Evolutionary conservation across 2,113 vertebrate species (phyloP), one percentile per base, ranked within the genome.

Genomic region (Taxidea taxus): DNA sequence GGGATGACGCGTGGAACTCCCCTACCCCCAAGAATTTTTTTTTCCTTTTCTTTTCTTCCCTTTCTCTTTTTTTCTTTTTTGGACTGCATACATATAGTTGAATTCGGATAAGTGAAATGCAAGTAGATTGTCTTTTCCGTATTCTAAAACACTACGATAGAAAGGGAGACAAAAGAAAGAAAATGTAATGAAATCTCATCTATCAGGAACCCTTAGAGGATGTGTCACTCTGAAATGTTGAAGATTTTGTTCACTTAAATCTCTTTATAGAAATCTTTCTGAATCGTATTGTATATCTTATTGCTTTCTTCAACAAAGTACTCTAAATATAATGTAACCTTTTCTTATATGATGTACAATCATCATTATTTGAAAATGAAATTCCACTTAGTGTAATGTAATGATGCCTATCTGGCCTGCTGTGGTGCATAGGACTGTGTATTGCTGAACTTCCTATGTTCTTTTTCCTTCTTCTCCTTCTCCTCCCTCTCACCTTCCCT

Each of bases 171-270:
- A 62, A 94, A 92, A 87, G 42, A 85, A 82, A 95, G 78, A 94
- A 94, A 90, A 90, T 56, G 66, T 39, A 95, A 90, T 84, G 39
- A 81, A 93, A 80, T 84, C 70, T 94, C 58, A 92, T 64, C 88
- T 42, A 56, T 90, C 20, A 92, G 84, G 51, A 92, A 84, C 60
- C 60, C 42, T 94, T 80, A 78, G 81, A 95, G 60, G 44, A 78
- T 47, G 56, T 66, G 27, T 87, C 60, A 87, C 84, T 92, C 95
- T 70, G 75, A 96, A 85, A 90, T 74, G 31, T 6, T 74, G 54
- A 95, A 81, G 66, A 75, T 92, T 87, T 87, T 88, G 75, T 54
- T 96, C 74, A 80, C 86, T 90, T 95, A 72, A 87, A 90, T 64
- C 34, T 93, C 89, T 88, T 70, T 82, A 74, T 51, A 83, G 77